These are phyloP conservation scores for Heliocidaris tuberculata DNA, from an alignment of 35 echinoderm and acorn worm genomes.

Conservation along the genomic window DNA sequence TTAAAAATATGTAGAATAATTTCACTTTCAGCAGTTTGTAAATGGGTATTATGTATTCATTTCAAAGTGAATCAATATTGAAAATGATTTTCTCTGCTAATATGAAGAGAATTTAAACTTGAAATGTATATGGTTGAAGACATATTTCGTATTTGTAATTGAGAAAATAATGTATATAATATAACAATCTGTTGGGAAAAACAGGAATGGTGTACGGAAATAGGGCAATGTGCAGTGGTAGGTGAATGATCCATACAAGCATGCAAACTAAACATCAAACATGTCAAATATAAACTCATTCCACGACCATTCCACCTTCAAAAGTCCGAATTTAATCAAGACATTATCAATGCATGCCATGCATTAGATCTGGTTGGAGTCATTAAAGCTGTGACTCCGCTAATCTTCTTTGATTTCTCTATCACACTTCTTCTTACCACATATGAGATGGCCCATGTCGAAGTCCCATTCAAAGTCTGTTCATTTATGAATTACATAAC, in stretches of 20 bases:
- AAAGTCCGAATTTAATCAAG: neutral
- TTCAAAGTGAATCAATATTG: too few species aligned
- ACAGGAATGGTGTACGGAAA: neutral
- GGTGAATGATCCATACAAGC: neutral
- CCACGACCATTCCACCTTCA: neutral
- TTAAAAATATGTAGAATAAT: too few species aligned
- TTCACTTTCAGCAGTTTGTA: too few species aligned
- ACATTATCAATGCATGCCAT: neutral
- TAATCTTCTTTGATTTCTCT: neutral
- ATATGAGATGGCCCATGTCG: slow-evolving; percentile 81
- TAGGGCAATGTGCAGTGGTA: neutral
- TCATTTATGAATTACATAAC: slow-evolving; percentile 48
- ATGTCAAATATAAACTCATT: neutral
- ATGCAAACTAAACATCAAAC: neutral
- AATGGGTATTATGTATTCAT: too few species aligned
- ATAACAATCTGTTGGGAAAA: too few species aligned
- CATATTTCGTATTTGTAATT: too few species aligned
- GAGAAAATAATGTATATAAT: too few species aligned
- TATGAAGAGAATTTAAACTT: too few species aligned
- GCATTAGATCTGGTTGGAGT: neutral
- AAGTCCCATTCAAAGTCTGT: slow-evolving; percentile 94
- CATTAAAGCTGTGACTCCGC: neutral
- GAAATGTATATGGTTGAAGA: too few species aligned
- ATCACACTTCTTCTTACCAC: slow-evolving; percentile 76
- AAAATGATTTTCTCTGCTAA: too few species aligned